Conservation (phyloP, 2,113 vertebrate species). For the Corythoichthys haematopterus region DNA sequence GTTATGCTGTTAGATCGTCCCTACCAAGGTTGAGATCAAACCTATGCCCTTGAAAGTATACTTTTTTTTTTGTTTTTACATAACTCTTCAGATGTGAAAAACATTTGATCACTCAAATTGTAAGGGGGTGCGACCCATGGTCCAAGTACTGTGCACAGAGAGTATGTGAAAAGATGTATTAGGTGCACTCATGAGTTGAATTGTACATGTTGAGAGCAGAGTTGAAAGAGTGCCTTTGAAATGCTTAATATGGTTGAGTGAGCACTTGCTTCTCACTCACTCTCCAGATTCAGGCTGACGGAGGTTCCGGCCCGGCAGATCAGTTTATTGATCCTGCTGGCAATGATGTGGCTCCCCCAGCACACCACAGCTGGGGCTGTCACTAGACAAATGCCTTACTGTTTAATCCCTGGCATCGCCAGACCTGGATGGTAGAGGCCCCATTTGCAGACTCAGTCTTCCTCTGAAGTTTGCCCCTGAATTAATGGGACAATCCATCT, state of each 20-base stretch:
- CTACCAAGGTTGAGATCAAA: too few species aligned
- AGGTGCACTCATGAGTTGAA: not conserved
- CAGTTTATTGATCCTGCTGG: conserved; percentile 11
- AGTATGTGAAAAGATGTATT: not conserved
- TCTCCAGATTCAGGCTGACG: not conserved
- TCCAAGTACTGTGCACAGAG: not conserved
- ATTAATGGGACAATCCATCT: conserved; percentile 21
- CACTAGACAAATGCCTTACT: conserved; percentile 6
- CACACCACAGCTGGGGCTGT: conserved; percentile 2
- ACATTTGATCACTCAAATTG: not conserved
- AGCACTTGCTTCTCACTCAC: not conserved
- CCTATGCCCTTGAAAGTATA: too few species aligned
- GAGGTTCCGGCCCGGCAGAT: conserved; percentile 5
- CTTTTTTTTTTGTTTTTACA: too few species aligned
- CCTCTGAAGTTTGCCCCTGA: conserved; percentile 6
- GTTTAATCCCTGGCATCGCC: not conserved
- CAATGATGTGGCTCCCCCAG: conserved; percentile 2
- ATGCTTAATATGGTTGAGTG: not conserved
- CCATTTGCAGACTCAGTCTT: conserved; percentile 2
- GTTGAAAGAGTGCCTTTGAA: conserved; percentile 5
- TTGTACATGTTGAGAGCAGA: not conserved
- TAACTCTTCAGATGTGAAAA: not conserved
- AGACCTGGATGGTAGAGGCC: not conserved
- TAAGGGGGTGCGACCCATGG: too few species aligned
- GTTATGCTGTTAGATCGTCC: too few species aligned